A percentile compares a stretch with the other conserved stretches of the same genome.
Evolutionary conservation across 2,113 vertebrate species (phyloP).

Genomic region (Xenus cinereus): DNA sequence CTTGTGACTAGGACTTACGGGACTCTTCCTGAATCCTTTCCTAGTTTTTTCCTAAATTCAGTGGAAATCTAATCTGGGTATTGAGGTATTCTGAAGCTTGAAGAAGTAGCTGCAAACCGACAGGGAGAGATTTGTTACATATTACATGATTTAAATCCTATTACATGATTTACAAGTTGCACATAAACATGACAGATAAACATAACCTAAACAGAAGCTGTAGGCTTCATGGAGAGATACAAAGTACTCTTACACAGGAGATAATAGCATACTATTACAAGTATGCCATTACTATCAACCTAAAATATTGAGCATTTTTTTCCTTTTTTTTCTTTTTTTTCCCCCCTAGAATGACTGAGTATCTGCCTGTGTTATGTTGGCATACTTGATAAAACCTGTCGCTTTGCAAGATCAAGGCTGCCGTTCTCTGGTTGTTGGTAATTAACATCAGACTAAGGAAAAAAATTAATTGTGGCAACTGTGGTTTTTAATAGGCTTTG

Average conservation of each 20-base stretch:
- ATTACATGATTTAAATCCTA: background rate
- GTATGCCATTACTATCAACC: background rate
- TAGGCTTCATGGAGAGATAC: background rate
- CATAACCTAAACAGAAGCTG: background rate
- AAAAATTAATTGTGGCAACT: background rate
- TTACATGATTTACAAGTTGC: background rate
- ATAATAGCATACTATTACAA: background rate
- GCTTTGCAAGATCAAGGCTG: background rate
- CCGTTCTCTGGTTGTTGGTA: background rate
- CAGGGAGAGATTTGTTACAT: background rate
- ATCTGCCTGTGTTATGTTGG: background rate
- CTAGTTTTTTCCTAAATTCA: background rate
- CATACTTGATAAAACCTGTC: background rate
- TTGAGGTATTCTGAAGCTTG: background rate
- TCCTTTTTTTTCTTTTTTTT: background rate
- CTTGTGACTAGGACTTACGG: background rate
- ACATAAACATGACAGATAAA: background rate
- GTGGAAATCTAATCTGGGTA: background rate
- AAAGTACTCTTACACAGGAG: background rate
- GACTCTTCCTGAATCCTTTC: background rate
- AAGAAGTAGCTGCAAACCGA: background rate
- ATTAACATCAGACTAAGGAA: background rate
- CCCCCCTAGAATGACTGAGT: background rate
- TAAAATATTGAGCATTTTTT: background rate
- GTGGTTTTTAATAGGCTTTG: conserved; percentile 75